Base-by-base conservation (phyloP, 2,888 invertebrate genomes). In the Toxonevra muliebris region DNA sequence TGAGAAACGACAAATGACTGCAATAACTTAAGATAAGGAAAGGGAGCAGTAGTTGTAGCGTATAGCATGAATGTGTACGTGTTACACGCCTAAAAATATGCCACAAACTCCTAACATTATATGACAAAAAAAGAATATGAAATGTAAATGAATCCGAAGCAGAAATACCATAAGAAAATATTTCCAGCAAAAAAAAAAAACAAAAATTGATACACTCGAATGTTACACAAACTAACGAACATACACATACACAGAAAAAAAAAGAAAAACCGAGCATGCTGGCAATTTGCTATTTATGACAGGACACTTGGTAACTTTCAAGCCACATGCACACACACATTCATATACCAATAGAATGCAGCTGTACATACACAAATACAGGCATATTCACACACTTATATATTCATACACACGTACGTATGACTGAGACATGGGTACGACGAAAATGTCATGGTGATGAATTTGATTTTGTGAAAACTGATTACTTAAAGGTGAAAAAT, bases 231-330 rank as follows among this genome's bases (percentile, higher is more conserved):
- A 30, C 7, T 4, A 2, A 30, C 30, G 7, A 4, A 4, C 30
- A 30, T 4, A 30, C 30, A 7, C 30, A 30, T 30, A 30, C 30
- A 30, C 30, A 30, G 7, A n/a, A 30, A 7, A 30, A 7, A 30
- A 30, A 30, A 30, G 30, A 30, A 30, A 30, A 30, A 7, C 30
- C 2, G 30, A 30, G 30, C 7, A 30, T 30, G 55, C 42, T 30
- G 55, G 68, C 60, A 59, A 63, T 68, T 68, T 68, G 53, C 64
- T 20, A 54, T 59, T 64, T 68, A 58, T 68, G 48, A 58, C 67
- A 50, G 62, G 17, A 58, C 62, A 63, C 43, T 60, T 66, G 54
- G 45, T 45, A 57, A 52, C 20, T 20, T 15, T 43, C 58, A 52
- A 42, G 50, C 55, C 30, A 30, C 30, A 45, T 5, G 10, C 45